A percentile compares a stretch with the other conserved stretches of the same genome.
Conservation (phyloP, 2,888 invertebrate genomes). For the Malacosoma neustria region DNA sequence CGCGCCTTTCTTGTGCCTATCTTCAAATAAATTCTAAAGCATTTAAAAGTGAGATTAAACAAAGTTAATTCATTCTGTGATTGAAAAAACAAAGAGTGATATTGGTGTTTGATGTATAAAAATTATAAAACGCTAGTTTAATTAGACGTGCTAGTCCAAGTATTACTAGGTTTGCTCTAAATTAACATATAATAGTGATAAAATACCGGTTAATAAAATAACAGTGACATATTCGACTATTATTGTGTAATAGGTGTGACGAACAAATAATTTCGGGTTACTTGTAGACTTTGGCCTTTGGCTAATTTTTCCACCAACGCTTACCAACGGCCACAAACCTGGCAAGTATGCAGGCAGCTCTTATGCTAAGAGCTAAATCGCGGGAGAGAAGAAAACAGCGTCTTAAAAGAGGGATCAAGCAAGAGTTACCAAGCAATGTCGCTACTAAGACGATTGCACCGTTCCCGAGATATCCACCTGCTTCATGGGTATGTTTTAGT, state of each 20-base stretch:
- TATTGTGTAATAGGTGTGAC: not conserved
- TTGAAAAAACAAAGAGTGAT: slow-evolving; percentile 49
- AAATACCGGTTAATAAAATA: not conserved
- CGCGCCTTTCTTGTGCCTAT: slow-evolving; percentile 70
- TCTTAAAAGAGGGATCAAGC: slow-evolving; percentile 81
- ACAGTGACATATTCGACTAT: not conserved
- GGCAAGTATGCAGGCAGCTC: slow-evolving; percentile 93
- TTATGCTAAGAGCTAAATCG: slow-evolving; percentile 93
- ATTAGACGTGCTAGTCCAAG: slow-evolving; percentile 35
- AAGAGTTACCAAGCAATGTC: slow-evolving; percentile 89
- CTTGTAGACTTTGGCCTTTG: slow-evolving; percentile 19
- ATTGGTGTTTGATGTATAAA: slow-evolving; percentile 44
- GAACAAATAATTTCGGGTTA: not conserved
- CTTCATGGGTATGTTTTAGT: slow-evolving; percentile 78
- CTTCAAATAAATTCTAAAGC: slow-evolving; percentile 53
- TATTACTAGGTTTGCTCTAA: not conserved
- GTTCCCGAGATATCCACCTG: slow-evolving; percentile 90
- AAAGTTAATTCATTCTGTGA: slow-evolving; percentile 54
- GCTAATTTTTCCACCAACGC: slow-evolving; percentile 37
- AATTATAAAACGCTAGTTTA: slow-evolving; percentile 14
- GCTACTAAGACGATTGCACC: slow-evolving; percentile 91
- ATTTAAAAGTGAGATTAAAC: slow-evolving; percentile 44
- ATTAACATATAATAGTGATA: not conserved
- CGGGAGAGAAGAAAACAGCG: slow-evolving; percentile 88
- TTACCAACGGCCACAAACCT: slow-evolving; percentile 58